These are phyloP conservation scores for Coelinius sp. DNA, from an alignment of 2,888 invertebrate genomes.

Conservation along the genomic window DNA sequence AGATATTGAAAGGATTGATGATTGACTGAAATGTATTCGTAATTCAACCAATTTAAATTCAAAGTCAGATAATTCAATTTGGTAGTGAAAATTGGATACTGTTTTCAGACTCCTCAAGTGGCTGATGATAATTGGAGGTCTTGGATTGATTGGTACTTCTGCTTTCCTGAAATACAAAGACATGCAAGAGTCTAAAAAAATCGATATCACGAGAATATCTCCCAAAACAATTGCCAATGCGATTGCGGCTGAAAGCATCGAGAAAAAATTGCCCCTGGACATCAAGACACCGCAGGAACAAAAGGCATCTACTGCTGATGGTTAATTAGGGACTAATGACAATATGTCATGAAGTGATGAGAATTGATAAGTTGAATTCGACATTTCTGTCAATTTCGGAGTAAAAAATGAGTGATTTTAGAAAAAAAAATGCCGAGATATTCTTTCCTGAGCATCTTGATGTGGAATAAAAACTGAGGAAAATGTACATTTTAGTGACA, in stretches of 20 bases:
- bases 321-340: constrained; percentile 20
- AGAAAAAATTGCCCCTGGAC: constrained; percentile 59
- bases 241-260: constrained; percentile 37
- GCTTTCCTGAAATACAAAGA: constrained; percentile 69
- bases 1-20: no score
- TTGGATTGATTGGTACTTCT: constrained; percentile 68
- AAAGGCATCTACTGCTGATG: constrained; percentile 55
- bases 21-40: no score
- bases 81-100: no score
- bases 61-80: no score
- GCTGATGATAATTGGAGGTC: constrained; percentile 74
- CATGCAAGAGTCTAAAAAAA: constrained; percentile 49
- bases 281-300: constrained; percentile 54
- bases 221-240: constrained; percentile 40
- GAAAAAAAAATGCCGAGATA: no score
- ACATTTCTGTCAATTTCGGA: no score
- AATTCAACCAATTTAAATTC: no score
- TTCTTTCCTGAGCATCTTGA: no score
- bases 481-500: no score
- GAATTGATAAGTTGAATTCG: no score
- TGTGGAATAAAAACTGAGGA: no score
- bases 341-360: not conserved
- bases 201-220: constrained; percentile 59
- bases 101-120: constrained; percentile 71
- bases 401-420: no score